These are phyloP conservation scores for Gastrophryne carolinensis DNA, from an alignment of 2,797 vertebrate genomes.

Conservation along the genomic window DNA sequence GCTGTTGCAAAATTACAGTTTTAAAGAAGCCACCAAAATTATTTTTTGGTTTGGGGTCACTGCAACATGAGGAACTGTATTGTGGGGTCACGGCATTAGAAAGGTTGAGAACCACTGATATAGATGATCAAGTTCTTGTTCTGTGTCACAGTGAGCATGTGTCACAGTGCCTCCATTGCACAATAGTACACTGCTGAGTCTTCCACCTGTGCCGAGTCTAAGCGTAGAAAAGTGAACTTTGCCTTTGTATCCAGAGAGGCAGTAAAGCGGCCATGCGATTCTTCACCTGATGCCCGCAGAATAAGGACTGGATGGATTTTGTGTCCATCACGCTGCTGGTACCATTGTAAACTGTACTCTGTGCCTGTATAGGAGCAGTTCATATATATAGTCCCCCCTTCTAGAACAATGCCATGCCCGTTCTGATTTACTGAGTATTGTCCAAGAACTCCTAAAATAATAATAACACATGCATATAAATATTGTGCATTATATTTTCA, in stretches of 20 bases:
- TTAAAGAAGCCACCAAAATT: no score
- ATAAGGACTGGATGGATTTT: not conserved
- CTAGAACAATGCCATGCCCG: not conserved
- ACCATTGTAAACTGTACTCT: constrained; percentile 38
- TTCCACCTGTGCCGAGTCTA: not conserved
- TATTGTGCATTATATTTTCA: no score
- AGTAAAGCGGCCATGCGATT: not conserved
- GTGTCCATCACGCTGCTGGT: not conserved
- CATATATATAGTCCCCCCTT: constrained; percentile 2
- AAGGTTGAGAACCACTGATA: no score
- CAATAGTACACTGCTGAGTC: constrained; percentile 38
- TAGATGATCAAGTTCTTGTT: not conserved
- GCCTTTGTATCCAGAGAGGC: constrained; percentile 7
- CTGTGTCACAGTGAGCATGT: not conserved
- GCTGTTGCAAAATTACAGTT: no score
- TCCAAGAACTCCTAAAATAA: constrained; percentile 30
- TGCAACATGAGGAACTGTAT: no score
- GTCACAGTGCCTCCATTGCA: constrained; percentile 34
- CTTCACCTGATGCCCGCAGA: not conserved
- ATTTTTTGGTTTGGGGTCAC: no score
- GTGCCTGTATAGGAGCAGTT: constrained; percentile 33
- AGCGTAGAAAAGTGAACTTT: constrained; percentile 14
- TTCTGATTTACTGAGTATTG: constrained; percentile 12
- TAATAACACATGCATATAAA: not conserved
- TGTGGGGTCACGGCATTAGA: no score